Evolutionary conservation across 2,888 invertebrate species (phyloP), one percentile per base, ranked within the genome.

Genomic region (Aspidiotus rigidus): DNA sequence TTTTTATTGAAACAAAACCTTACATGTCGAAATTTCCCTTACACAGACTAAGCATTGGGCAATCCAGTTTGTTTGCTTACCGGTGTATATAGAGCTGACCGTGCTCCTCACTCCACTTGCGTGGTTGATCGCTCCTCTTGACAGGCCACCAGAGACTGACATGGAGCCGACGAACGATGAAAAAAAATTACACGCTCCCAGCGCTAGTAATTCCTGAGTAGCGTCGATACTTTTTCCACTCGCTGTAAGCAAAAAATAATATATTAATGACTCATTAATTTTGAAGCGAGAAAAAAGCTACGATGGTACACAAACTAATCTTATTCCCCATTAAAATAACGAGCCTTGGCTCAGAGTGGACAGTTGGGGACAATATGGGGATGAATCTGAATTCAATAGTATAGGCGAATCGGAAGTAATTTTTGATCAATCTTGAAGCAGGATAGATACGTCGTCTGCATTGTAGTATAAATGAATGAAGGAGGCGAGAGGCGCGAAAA

Each of bases 41-140:
- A 62, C 39, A 42, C 41, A 64, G 28, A 44, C 7, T 54, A 2
- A 60, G 60, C 28, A 28, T 28, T 28, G 28, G 1, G 28, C 1
- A 1, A 9, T 55, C 56, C 8, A 17, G 10, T 13, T 7, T 10
- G 28, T 59, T 11, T 9, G 39, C 72, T 74, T 77, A 72, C 85
- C 85, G 5, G 85, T 85, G 74, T 84, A 83, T 55, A 85, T 77
- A 8, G 86, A 86, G 11, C 86, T 85, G 63, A 85, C 81, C 5
- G 87, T 85, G 0, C 86, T 87, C 73, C 81, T 81, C 0, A 87
- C 87, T 0, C 87, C 87, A 74, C 86, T 85, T 55, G 85, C 85
- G 73, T 86, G 83, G 76, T 88, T 87, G 7, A 88, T 86, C 17
- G 87, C 87, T 15, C 86, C 84, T 44, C 85, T 77, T 10, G 84